Base-by-base conservation (phyloP, 2,888 invertebrate genomes). In the Agonum fuliginosum region DNA sequence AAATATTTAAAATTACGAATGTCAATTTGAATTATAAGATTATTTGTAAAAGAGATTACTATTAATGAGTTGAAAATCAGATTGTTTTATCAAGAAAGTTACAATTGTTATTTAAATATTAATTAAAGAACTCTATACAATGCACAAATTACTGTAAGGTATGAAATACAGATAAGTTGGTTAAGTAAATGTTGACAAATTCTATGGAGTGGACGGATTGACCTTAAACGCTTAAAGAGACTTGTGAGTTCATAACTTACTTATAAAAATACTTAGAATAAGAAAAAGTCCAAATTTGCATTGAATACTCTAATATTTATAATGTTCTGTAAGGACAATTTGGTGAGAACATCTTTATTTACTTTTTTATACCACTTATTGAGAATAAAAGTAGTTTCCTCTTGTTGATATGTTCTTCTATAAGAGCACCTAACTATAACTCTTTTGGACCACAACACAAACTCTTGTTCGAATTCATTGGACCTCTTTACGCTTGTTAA, bases 211-310 rank as follows among this genome's bases (percentile, higher is more conserved):
- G 22, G 20, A 54, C 22, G 30, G 58, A 43, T 74, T 22, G 46
- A 74, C 62, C 65, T 62, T 74, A 74, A 74, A 74, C 74, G 74
- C 74, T 74, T 74, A 74, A 73, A 74, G 74, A 74, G 62, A 74
- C 74, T 74, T 43, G 58, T 58, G 34, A 54, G 37, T 72, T 72
- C 71, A 54, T 72, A 71, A 58, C 17, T 58, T 46, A 70, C 43
- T 71, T 74, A 72, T 27, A 71, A 54, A 43, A 74, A 62, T 74
- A 74, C 46, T 62, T 74, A 74, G 65, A 41, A 30, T 74, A 62
- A 74, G 65, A 24, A 74, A 74, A 74, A 62, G 74, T 74, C 74
- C 74, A 74, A 74, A 62, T 58, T 74, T 62, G 74, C 74, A 74
- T 58, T 65, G 41, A 74, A 65, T 71, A 71, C 41, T 67, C 41